Base-by-base conservation (phyloP, 2,113 vertebrate genomes). In the Pseudopodoces humilis region DNA sequence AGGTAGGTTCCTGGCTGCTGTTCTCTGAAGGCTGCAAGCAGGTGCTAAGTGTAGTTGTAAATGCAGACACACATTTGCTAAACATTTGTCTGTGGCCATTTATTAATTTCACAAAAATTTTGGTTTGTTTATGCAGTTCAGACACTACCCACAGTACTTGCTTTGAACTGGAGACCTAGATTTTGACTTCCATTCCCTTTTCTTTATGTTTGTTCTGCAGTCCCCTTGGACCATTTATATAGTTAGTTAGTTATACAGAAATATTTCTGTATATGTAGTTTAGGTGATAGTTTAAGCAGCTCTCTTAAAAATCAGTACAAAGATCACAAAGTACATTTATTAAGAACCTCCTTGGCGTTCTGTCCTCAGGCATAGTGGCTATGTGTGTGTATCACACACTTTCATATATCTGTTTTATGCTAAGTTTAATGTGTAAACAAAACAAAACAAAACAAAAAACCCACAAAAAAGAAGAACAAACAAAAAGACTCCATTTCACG, bases 401-500 rank as follows among this genome's bases (percentile, higher is more conserved):
- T 74, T 64, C 8, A 28, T 49, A 3, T 67, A 52, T 43, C 19
- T 78, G 7, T 28, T 88, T 67, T 91, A 67, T 75, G 63, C n/a
- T 31, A 75, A 47, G 24, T 35, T 86, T 56, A 55, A 68, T 56
- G n/a, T 27, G 16, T 24, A 76, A 44, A n/a, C n/a, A n/a, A n/a
- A n/a, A 50, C 3, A 27, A 35, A 59, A 56, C 14, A 44, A 37
- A 60, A 49, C 47, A n/a, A 22, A 43, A 43, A 43, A 43, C 43
- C 15, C 15, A 43, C 13, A 43, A 43, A 43, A 14, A 43, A 39
- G 39, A 12, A 39, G 11, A 43, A 43, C 43, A 59, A 13, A 39
- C 2, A 30, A 33, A 37, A 33, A 14, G 0, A 0, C 9, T 52
- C 5, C 3, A 58, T 52, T 28, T 15, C 17, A 53, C 1, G 2